Evolutionary conservation across 2,113 vertebrate species (phyloP).

Genomic region (Elanus axillaris): DNA sequence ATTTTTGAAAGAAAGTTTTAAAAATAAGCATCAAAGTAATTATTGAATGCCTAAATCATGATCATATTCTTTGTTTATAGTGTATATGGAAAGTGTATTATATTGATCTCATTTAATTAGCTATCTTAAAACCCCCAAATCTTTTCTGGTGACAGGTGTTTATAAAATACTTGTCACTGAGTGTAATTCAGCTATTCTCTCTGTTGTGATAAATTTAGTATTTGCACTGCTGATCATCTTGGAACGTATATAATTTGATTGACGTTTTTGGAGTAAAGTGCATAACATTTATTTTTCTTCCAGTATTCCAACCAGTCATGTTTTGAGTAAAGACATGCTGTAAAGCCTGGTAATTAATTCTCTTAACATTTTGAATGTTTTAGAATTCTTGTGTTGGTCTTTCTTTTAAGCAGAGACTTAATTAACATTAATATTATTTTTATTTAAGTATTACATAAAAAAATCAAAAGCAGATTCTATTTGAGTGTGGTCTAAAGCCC

Average conservation of each 20-base stretch:
- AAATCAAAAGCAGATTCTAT: neutral
- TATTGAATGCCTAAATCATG: neutral
- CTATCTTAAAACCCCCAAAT: neutral
- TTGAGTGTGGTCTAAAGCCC: neutral
- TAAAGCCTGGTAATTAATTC: neutral
- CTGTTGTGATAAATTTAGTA: neutral
- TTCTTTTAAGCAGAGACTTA: neutral
- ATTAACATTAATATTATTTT: neutral
- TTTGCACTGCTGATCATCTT: neutral
- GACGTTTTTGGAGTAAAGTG: neutral
- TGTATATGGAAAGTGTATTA: neutral
- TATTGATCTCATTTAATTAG: neutral
- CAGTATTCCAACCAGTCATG: neutral
- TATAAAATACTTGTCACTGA: neutral
- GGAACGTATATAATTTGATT: neutral
- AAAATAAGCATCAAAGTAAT: neutral
- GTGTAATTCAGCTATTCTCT: neutral
- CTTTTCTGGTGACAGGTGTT: neutral
- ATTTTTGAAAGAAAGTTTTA: neutral
- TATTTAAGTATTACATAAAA: neutral
- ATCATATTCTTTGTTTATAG: neutral
- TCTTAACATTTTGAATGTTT: neutral
- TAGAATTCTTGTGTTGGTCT: neutral
- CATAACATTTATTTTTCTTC: neutral
- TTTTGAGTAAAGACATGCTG: neutral